These are phyloP conservation scores for Trichonephila clavata DNA, from an alignment of 1,140 invertebrate genomes.

Conservation along the genomic window DNA sequence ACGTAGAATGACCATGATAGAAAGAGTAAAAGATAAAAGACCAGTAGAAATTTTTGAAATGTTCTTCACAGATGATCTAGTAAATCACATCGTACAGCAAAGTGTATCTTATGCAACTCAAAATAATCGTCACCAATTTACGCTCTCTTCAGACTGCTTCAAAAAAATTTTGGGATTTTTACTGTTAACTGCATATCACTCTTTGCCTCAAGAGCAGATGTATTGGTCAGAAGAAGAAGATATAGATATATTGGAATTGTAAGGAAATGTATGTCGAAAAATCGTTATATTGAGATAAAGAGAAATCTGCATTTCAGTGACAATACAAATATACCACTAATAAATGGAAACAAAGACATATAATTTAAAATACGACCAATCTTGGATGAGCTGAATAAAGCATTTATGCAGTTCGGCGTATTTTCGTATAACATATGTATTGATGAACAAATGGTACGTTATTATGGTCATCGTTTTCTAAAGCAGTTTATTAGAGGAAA, in stretches of 20 bases:
- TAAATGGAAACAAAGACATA: constrained; percentile 58
- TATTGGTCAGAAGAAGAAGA: constrained; percentile 61
- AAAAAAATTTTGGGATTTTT: constrained; percentile 59
- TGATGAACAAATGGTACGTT: constrained; percentile 56
- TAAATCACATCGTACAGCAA: constrained; percentile 51
- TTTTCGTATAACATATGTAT: constrained; percentile 62
- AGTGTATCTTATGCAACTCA: constrained; percentile 59
- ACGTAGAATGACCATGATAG: no score
- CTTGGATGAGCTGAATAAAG: constrained; percentile 61
- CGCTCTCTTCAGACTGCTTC: constrained; percentile 58
- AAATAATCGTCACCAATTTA: constrained; percentile 60
- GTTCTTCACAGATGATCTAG: constrained; percentile 51
- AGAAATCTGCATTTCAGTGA: constrained; percentile 58
- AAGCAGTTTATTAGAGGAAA: constrained; percentile 61
- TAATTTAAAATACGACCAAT: constrained; percentile 61
- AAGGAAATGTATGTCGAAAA: constrained; percentile 60
- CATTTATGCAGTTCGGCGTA: constrained; percentile 61
- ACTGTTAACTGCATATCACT: constrained; percentile 60
- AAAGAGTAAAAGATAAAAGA: no score
- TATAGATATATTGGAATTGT: constrained; percentile 61
- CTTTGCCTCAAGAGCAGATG: constrained; percentile 59
- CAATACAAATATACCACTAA: no score
- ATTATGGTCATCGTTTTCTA: constrained; percentile 57
- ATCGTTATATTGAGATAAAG: constrained; percentile 55
- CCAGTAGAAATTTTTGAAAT: no score